Percentiles rank a stretch among this genome's conserved stretches.
These are phyloP conservation scores for Drosophila carrolli DNA, from an alignment of 1,140 invertebrate species.

Conservation along the genomic window DNA sequence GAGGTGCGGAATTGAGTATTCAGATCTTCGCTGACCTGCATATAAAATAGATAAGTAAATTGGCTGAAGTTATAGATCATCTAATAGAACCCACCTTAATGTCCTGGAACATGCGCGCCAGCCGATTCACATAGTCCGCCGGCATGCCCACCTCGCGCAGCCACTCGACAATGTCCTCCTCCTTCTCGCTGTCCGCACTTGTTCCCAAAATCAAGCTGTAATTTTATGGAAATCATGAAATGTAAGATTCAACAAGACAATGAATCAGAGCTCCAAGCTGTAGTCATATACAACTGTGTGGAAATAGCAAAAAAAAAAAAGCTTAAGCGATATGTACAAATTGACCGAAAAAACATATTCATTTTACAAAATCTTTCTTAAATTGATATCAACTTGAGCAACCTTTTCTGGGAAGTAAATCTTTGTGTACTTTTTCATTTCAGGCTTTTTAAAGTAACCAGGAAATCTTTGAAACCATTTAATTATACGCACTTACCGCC, in stretches of 20 bases:
- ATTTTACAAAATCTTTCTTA: not conserved
- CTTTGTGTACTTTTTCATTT: too few relatives aligned
- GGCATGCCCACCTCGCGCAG: slow-evolving; percentile 98
- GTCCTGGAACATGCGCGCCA: slow-evolving; percentile 99
- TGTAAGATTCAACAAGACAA: not conserved
- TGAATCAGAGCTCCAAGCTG: not conserved
- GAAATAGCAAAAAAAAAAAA: too few relatives aligned
- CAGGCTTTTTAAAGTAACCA: too few relatives aligned
- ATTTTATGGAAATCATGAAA: not conserved
- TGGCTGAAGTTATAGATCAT: too few relatives aligned
- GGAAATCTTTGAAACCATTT: not conserved
- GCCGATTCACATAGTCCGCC: slow-evolving; percentile 99
- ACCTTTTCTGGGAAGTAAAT: not conserved
- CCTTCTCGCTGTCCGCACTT: slow-evolving; percentile 99
- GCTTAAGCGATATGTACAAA: too few relatives aligned
- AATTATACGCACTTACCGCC: slow-evolving; percentile 88
- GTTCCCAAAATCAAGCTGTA: slow-evolving; percentile 94
- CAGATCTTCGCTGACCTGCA: slow-evolving; percentile 94
- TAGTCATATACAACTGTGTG: too few relatives aligned
- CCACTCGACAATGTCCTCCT: slow-evolving; percentile 99
- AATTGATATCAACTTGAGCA: not conserved
- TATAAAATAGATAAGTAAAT: not conserved
- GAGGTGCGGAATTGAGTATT: slow-evolving; percentile 95
- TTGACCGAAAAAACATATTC: not conserved
- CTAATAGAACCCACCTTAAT: slow-evolving; percentile 91